Base-by-base conservation (phyloP, 2,113 vertebrate genomes). In the Muscicapa adusta region DNA sequence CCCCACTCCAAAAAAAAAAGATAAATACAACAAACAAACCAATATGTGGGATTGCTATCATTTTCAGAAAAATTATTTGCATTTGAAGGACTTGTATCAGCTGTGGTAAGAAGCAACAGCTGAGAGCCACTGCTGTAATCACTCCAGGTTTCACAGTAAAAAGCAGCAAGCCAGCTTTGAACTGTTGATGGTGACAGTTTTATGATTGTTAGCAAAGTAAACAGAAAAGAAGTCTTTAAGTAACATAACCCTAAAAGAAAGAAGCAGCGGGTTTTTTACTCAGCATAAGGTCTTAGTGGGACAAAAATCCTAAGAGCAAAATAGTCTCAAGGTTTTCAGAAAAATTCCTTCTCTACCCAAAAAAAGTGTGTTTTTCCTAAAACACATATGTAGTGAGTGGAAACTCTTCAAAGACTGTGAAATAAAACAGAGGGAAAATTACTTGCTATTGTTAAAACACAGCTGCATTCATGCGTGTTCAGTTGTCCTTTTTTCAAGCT, bases 171-270 rank as follows among this genome's bases (percentile, higher is more conserved):
- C 42, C 33, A 12, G 71, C 91, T 91, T 89, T 88, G 85, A 91
- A 93, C 74, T 66, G 72, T 62, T 29, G 71, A 88, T 61, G 57
- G 66, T 85, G 89, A 91, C 66, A 85, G 93, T 48, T 94, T 85
- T 91, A 91, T 34, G 75, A 88, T 82, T 5, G 0, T 81, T 20
- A 38, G 38, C 84, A 89, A 89, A 89, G 67, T 65, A 76, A 89
- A 93, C 18, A 79, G 71, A 86, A 89, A 83, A 92, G 10, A 77
- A 85, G 34, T 43, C 67, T 45, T 79, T 72, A 88, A 85, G 42
- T 45, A 89, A 62, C 48, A 51, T 23, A 75, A 60, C 34, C 57
- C 38, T 65, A 53, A 60, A 71, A 82, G 63, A 75, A 73, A 50
- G 33, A 74, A 47, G 43, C 33, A 10, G 17, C 8, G 1, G 26